A percentile compares a stretch with the other conserved stretches of the same genome.
phyloP scores from a whole-genome alignment of 2,113 vertebrate species.

The Dendrocopos noguchii region DNA sequence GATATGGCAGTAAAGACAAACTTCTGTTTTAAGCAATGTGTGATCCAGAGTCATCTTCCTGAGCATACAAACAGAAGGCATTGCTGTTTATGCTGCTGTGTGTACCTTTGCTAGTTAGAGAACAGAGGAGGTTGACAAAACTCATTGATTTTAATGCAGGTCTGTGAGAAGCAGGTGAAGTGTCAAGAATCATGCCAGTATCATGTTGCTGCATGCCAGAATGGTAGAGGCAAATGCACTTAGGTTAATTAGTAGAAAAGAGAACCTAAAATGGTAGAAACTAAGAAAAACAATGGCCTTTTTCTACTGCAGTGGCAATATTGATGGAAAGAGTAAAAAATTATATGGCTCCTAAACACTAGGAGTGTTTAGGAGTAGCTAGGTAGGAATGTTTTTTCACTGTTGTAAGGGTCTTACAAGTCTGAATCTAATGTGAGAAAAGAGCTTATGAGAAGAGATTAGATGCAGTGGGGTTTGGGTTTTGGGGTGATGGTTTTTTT shows the following conservation, averaged over 20 bases:
- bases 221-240: constrained; percentile 35
- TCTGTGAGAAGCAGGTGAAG: constrained; percentile 27
- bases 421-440: neutral
- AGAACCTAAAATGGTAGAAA: constrained; percentile 36
- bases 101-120: constrained; percentile 6
- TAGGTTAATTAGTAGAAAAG: constrained; percentile 49
- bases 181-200: constrained; percentile 42
- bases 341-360: neutral
- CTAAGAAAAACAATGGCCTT: neutral
- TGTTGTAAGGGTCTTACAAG: neutral
- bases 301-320: neutral
- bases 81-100: neutral
- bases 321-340: neutral
- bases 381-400: neutral
- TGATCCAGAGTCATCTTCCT: constrained; percentile 29
- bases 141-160: constrained; percentile 21
- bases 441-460: neutral
- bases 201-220: constrained; percentile 52
- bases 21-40: neutral
- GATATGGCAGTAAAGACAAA: constrained; percentile 1
- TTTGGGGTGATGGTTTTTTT: too few relatives aligned
- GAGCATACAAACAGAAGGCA: neutral
- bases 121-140: constrained; percentile 37
- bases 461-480: neutral
- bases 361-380: neutral